Conservation (phyloP, 2,888 invertebrate genomes). For the Trissoscelio sp. region DNA sequence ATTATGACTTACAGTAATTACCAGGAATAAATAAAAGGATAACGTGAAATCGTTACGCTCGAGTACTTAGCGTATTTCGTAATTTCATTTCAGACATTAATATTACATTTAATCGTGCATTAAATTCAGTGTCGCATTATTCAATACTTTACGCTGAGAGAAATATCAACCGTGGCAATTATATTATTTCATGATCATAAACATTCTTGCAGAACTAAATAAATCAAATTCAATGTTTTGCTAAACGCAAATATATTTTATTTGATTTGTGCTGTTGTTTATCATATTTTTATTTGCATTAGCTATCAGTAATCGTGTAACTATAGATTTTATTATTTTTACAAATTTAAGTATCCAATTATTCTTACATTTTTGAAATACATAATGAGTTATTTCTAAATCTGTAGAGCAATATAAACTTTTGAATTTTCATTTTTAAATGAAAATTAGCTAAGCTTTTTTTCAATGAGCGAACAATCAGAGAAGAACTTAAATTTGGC, state of each 20-base stretch:
- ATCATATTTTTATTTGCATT: not conserved
- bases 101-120: conserved; percentile 28
- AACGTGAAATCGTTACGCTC: conserved; percentile 33
- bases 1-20: conserved; percentile 18
- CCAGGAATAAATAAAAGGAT: conserved; percentile 20
- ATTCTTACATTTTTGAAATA: too few relatives aligned
- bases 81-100: conserved; percentile 24
- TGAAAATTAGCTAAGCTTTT: too few relatives aligned
- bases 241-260: conserved; percentile 4
- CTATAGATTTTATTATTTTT: not conserved
- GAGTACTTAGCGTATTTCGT: conserved; percentile 27
- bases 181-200: conserved; percentile 29
- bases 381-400: too few relatives aligned
- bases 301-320: not conserved
- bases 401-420: too few relatives aligned
- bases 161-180: conserved; percentile 23
- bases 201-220: conserved; percentile 7
- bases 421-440: too few relatives aligned
- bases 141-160: conserved; percentile 18
- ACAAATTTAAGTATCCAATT: not conserved
- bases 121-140: conserved; percentile 16
- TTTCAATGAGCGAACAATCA: too few relatives aligned
- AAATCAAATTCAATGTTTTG: conserved; percentile 11
- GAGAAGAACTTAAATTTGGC: too few relatives aligned
- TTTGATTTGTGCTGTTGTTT: conserved; percentile 5